These are phyloP conservation scores for Xenopus petersii DNA, from an alignment of 2,797 vertebrate genomes.

Conservation along the genomic window DNA sequence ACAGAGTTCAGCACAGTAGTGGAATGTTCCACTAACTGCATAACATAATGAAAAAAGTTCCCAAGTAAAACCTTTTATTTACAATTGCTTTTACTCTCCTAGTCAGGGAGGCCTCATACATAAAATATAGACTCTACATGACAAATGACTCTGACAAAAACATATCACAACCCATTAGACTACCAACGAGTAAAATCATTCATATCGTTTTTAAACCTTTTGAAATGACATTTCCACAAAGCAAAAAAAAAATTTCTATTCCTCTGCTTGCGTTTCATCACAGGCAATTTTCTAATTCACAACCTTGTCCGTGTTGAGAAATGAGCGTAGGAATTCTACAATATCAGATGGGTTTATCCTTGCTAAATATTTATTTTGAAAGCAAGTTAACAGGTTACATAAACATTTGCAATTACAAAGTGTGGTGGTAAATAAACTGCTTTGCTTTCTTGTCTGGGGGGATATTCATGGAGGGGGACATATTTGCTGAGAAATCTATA, in stretches of 20 bases:
- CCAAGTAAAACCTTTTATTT: constrained; percentile 9
- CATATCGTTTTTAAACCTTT: constrained; percentile 36
- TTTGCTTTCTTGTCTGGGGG: no score
- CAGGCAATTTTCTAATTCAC: constrained; percentile 18
- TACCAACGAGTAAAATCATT: constrained; percentile 29
- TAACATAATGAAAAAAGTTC: constrained; percentile 17
- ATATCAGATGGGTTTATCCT: neutral
- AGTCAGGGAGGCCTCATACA: constrained; percentile 27
- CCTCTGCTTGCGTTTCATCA: constrained; percentile 25
- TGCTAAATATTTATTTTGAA: no score
- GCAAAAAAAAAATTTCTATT: constrained; percentile 26
- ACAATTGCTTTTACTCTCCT: constrained; percentile 29
- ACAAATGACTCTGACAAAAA: constrained; percentile 49
- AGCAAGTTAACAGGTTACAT: no score
- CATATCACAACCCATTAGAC: constrained; percentile 36
- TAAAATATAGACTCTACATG: constrained; percentile 40
- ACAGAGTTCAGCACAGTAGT: constrained; percentile 5
- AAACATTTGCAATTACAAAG: no score
- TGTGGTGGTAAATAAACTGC: no score
- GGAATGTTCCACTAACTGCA: constrained; percentile 1
- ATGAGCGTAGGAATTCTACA: constrained; percentile 6
- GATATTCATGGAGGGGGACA: no score
- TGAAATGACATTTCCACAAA: constrained; percentile 20
- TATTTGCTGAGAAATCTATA: no score
- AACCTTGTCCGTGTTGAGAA: constrained; percentile 11